Base-by-base conservation (phyloP, 2,797 vertebrate species). In the Numenius phaeopus region DNA sequence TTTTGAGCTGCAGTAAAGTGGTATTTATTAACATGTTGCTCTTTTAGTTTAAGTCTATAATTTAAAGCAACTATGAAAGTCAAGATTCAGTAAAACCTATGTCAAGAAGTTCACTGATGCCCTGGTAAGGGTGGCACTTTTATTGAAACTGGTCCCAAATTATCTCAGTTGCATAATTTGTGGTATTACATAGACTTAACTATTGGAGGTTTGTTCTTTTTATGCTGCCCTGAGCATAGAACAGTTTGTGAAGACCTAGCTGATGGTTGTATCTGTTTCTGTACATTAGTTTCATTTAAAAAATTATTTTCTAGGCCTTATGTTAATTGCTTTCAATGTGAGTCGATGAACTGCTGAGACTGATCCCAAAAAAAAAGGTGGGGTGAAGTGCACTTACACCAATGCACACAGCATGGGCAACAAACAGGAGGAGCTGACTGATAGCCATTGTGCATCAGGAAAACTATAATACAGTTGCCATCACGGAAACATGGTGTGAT, bases 31-130 rank as follows among this genome's bases (percentile, higher is more conserved):
- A 87, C 82, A 49, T 24, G n/a, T 62, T 94, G 24, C 12, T 70
- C 17, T 87, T 96, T 76, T 30, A 87, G 14, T 79, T 83, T 86
- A 94, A 49, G 9, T 66, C 58, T 78, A 42, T 85, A 94, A 93
- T 91, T 96, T 94, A 95, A 94, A 95, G 34, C 47, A 95, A 83
- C 42, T 39, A 19, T 57, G 42, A 87, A 96, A 79, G 26, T 83
- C 90, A 93, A 78, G 22, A 83, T 50, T 81, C 52, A 55, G 32
- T 88, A 93, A 97, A 94, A 94, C 7, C 21, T 83, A 21, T 73
- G 52, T 83, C 55, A 58, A 46, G 30, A 80, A 81, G 55, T 88
- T 97, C 92, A 97, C 44, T 83, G 82, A 91, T 91, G 16, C 54
- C 47, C 61, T 90, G 13, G 32, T 85, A 76, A 92, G 22, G 16